These are phyloP conservation scores for Calyptomena viridis DNA, from an alignment of 2,113 vertebrate genomes.

Conservation along the genomic window DNA sequence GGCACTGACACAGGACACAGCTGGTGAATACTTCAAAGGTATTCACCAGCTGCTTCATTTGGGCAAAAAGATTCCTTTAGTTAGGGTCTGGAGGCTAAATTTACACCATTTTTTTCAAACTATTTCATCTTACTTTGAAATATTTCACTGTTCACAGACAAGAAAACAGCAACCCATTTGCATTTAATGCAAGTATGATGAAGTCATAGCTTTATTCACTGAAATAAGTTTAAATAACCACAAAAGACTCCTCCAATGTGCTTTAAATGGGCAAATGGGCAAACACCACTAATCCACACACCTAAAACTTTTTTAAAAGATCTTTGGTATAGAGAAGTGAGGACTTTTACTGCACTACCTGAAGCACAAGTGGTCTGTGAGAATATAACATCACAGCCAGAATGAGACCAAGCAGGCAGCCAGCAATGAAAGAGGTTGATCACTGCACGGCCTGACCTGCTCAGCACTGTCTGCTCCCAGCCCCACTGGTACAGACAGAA, in stretches of 20 bases:
- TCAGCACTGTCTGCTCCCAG: background rate
- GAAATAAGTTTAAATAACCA: background rate
- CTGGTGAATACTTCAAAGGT: background rate
- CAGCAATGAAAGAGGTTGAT: background rate
- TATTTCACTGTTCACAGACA: background rate
- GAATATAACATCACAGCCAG: background rate
- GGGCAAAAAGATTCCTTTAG: background rate
- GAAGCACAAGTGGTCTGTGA: background rate
- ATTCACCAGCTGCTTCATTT: background rate
- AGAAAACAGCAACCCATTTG: background rate
- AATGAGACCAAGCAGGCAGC: background rate
- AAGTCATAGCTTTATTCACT: background rate
- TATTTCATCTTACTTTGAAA: background rate
- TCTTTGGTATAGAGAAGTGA: background rate
- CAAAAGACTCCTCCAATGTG: background rate
- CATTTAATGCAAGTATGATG: background rate
- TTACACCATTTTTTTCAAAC: background rate
- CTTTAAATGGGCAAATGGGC: background rate
- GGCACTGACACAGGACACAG: background rate
- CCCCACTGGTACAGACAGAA: background rate
- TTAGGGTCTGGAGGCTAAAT: background rate
- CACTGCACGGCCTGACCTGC: background rate
- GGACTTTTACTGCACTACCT: background rate
- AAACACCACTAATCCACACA: background rate
- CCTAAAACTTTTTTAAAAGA: background rate